phyloP scores from a whole-genome alignment of 2,113 vertebrate species.

The Tupaia chinensis region DNA sequence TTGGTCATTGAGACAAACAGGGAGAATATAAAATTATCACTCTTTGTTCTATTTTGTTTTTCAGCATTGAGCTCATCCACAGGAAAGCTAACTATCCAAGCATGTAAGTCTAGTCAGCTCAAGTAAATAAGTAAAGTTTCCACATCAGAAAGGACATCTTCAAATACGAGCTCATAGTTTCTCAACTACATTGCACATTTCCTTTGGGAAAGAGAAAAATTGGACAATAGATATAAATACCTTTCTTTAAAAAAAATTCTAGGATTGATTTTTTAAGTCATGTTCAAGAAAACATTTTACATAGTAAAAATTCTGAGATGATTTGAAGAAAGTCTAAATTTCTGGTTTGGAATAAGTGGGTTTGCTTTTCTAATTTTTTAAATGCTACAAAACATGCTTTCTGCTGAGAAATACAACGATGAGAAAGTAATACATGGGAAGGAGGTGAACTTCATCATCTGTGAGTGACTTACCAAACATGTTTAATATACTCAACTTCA shows the following conservation, averaged over 20 bases:
- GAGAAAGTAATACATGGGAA: background rate
- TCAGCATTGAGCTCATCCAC: slow-evolving; percentile 76
- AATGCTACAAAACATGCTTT: slow-evolving; percentile 38
- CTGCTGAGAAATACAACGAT: slow-evolving; percentile 50
- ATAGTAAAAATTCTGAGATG: background rate
- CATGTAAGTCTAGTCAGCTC: slow-evolving; percentile 74
- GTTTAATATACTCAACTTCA: background rate
- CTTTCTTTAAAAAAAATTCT: slow-evolving; percentile 2
- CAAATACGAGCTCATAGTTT: slow-evolving; percentile 51
- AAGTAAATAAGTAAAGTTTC: slow-evolving; percentile 59
- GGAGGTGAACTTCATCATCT: background rate
- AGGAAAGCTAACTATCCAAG: slow-evolving; percentile 72
- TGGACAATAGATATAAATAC: background rate
- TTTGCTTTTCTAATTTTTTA: slow-evolving; percentile 53
- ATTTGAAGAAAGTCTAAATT: slow-evolving; percentile 39
- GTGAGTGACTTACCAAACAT: background rate
- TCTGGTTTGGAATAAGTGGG: slow-evolving; percentile 55
- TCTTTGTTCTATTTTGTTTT: slow-evolving; percentile 71
- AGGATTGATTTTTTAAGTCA: slow-evolving; percentile 1
- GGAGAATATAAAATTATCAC: slow-evolving; percentile 40
- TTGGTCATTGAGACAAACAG: background rate
- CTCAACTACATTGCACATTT: background rate
- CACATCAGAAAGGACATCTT: slow-evolving; percentile 38
- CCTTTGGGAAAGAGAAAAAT: slow-evolving; percentile 19
- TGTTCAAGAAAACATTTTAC: slow-evolving; percentile 23